phyloP scores from a whole-genome alignment of 2,113 vertebrate genomes.

The Gobiocypris rarus region DNA sequence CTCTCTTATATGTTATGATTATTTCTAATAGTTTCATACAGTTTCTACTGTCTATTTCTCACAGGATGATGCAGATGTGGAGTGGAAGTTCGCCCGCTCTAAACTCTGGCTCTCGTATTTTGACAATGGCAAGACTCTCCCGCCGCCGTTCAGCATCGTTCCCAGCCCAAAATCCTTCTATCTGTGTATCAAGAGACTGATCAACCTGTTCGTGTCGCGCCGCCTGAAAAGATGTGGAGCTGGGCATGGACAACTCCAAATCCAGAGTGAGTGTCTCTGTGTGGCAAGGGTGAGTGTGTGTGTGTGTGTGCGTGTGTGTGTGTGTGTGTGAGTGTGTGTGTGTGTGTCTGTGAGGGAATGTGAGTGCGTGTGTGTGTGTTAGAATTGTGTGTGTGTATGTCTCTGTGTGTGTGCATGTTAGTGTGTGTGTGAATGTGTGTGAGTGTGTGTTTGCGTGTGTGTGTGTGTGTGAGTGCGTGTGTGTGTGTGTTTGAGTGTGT shows the following conservation, averaged over 20 bases:
- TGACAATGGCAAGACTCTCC: constrained; percentile 88
- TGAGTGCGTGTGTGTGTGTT: no score
- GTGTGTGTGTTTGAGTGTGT: no score
- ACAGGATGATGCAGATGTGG: constrained; percentile 89
- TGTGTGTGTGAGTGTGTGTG: not conserved
- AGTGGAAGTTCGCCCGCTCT: constrained; percentile 90
- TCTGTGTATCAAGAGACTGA: constrained; percentile 79
- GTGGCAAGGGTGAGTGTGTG: not conserved
- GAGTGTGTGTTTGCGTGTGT: no score
- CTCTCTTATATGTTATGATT: not conserved
- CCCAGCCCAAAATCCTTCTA: constrained; percentile 89
- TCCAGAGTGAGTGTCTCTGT: no score
- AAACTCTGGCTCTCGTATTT: constrained; percentile 91
- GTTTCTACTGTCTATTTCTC: constrained; percentile 5
- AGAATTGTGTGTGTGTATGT: no score
- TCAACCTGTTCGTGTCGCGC: constrained; percentile 80
- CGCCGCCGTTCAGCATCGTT: constrained; percentile 87
- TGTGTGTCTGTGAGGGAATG: no score
- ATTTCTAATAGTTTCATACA: not conserved
- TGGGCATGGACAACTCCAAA: constrained; percentile 78
- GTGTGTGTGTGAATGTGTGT: no score
- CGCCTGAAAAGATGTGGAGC: constrained; percentile 82
- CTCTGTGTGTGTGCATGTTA: no score
- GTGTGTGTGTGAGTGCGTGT: no score
- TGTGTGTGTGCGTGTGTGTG: not conserved